These are phyloP conservation scores for Petrocephalus schoutedeni DNA, from an alignment of 2,797 vertebrate genomes.

Conservation along the genomic window DNA sequence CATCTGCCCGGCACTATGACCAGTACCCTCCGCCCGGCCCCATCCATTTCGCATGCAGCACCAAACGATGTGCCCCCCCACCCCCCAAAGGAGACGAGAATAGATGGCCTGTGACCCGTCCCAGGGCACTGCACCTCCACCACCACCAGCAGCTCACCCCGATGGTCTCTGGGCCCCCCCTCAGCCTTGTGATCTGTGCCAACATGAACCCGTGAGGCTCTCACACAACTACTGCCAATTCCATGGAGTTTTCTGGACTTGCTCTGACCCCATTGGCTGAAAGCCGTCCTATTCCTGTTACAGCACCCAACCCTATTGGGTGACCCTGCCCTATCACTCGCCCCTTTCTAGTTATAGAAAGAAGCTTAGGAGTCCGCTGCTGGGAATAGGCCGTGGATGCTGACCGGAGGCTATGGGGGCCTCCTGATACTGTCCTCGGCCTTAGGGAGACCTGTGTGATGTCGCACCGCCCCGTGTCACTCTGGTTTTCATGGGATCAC, in stretches of 20 bases:
- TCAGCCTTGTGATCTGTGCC: constrained; percentile 12
- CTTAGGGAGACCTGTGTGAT: neutral
- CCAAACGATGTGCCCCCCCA: constrained; percentile 47
- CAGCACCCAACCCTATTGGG: neutral
- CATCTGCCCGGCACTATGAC: constrained; percentile 27
- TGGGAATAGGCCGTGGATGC: neutral
- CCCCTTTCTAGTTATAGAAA: neutral
- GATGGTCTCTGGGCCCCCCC: neutral
- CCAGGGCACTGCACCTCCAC: constrained; percentile 35
- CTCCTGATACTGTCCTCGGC: neutral
- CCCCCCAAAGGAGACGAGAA: constrained; percentile 58
- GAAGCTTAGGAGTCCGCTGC: constrained; percentile 1
- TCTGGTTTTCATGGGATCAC: neutral
- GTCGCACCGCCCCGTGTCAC: neutral
- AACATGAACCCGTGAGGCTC: neutral
- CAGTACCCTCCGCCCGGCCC: constrained; percentile 28
- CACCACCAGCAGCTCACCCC: neutral
- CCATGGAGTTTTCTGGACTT: constrained; percentile 14
- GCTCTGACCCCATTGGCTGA: constrained; percentile 9
- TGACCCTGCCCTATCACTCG: neutral
- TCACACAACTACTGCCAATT: constrained; percentile 16
- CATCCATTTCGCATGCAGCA: constrained; percentile 34
- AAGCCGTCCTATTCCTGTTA: neutral
- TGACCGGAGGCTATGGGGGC: neutral
- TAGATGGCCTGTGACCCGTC: constrained; percentile 29